Evolutionary conservation across 2,113 vertebrate genomes (phyloP), one percentile per base, ranked within the genome.

Genomic region (Eupsittula cactorum): DNA sequence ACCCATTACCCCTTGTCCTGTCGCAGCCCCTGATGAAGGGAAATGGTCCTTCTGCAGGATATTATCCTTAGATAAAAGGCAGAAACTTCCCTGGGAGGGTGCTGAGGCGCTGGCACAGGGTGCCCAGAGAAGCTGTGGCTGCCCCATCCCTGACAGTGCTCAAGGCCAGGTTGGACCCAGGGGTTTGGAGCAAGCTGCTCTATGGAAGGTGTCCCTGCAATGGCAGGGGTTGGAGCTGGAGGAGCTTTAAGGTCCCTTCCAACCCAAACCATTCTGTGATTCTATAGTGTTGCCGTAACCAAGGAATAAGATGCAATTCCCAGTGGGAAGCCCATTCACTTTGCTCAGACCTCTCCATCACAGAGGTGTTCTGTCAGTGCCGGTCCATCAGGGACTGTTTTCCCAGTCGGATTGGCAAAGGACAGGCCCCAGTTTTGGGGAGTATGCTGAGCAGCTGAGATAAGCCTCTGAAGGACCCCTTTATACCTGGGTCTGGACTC

Each of bases 291-390:
- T 29, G 59, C 16, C 39, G 9, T n/a, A 10, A 10, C 8, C 25
- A 10, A 35, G 60, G n/a, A 39, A 23, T 4, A 9, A 37, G 24
- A 5, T 46, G 13, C 0, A 6, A 8, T 49, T 68, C 86, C 59
- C 20, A 6, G 0, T 7, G 25, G 16, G 11, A 82, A 29, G 7
- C 8, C 15, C 4, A 0, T 16, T 16, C 15, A 10, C 2, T 27
- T 86, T 3, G 0, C 19, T 46, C 28, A 13, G 21, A 31, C 27
- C 33, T 24, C 25, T 46, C 35, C 16, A 2, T 0, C 2, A 0
- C 3, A 67, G 14, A 6, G 39, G 21, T 15, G 25, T 44, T 12
- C n/a, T 42, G 29, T 7, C 33, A 20, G 10, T 23, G 31, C 4
- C 0, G 5, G 5, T 21, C 24, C 23, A 29, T 5, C 50, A 18